These are phyloP conservation scores for Alaudala cheleensis DNA, from an alignment of 2,113 vertebrate genomes.

Conservation along the genomic window DNA sequence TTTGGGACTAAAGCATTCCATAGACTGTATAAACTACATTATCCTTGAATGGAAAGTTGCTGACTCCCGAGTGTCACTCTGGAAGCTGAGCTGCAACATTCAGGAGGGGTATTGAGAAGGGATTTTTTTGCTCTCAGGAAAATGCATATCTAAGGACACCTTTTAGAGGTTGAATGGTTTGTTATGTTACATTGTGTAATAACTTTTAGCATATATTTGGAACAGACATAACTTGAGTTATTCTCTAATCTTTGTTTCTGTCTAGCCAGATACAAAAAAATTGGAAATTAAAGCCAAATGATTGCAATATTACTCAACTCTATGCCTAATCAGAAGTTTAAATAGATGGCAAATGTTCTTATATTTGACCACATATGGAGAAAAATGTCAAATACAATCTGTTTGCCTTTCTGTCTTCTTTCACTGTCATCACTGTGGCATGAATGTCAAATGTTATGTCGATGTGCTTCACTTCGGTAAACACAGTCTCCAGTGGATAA, in stretches of 20 bases:
- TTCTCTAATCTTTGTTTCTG: neutral
- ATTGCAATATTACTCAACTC: neutral
- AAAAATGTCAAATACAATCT: neutral
- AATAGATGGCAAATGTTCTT: neutral
- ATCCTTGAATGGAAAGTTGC: neutral
- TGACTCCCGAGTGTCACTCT: neutral
- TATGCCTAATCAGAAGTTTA: neutral
- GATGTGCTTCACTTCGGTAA: neutral
- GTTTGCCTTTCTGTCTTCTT: neutral
- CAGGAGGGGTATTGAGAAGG: neutral
- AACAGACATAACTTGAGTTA: neutral
- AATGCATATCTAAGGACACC: neutral
- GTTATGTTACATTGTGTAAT: neutral
- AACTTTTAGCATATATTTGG: neutral
- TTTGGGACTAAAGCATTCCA: neutral
- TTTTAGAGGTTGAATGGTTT: neutral
- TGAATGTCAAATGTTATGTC: constrained; percentile 16
- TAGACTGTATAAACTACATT: neutral
- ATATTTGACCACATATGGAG: neutral
- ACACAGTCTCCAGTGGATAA: neutral
- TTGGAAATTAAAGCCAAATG: neutral
- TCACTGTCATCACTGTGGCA: neutral
- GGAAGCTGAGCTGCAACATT: neutral
- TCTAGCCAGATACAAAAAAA: neutral
- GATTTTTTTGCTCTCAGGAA: neutral